A percentile compares a stretch with the other conserved stretches of the same genome.
Conservation (phyloP, 1,140 invertebrate species). For the Zophobas morio region DNA sequence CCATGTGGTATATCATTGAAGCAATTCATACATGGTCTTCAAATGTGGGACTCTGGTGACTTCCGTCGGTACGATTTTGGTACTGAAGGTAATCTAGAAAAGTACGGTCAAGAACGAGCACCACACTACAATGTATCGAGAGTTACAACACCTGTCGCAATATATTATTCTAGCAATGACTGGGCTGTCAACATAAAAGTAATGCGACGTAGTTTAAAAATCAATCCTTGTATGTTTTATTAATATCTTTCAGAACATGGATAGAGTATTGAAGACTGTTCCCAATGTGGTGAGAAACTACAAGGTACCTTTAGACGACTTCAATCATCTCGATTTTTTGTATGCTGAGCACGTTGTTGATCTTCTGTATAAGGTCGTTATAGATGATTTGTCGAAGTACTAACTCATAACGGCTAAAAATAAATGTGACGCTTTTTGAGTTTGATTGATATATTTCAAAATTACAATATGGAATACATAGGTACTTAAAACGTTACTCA, state of each 20-base stretch:
- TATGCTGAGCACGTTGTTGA: conserved; percentile 48
- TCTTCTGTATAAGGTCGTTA: conserved; percentile 49
- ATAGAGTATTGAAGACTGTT: conserved; percentile 45
- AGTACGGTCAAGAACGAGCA: conserved; percentile 27
- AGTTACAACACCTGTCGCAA: conserved; percentile 8
- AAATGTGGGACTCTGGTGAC: conserved; percentile 51
- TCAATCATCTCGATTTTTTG: conserved; percentile 56
- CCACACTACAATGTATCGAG: conserved; percentile 30
- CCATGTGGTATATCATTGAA: conserved; percentile 51
- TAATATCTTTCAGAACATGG: conserved; percentile 52
- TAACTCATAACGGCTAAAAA: no score
- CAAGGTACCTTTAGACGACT: conserved; percentile 45
- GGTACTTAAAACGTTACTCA: no score
- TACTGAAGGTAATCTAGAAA: conserved; percentile 7
- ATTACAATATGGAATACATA: no score
- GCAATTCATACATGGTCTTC: conserved; percentile 45
- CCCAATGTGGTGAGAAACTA: conserved; percentile 41
- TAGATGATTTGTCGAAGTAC: conserved; percentile 25
- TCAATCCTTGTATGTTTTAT: neutral
- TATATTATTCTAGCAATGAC: conserved; percentile 40
- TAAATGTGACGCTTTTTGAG: no score
- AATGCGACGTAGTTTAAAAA: neutral
- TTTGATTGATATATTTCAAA: no score
- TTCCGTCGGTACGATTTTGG: conserved; percentile 43
- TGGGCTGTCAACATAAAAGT: conserved; percentile 19